A percentile compares a stretch with the other conserved stretches of the same genome.
Conservation (phyloP, 2,888 invertebrate species). For the Rhingia campestris region DNA sequence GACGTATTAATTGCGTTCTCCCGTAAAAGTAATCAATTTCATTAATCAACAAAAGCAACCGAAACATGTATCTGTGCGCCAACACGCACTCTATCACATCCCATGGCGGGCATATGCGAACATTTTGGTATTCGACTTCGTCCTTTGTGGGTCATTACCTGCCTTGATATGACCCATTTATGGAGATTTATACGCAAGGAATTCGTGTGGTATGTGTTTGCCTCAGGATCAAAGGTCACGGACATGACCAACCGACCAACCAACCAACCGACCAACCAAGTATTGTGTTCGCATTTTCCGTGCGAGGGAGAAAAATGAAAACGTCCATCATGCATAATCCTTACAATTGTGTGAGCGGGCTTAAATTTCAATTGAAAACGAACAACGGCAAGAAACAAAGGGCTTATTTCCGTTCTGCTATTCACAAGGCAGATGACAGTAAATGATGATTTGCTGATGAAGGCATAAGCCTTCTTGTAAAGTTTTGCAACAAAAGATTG, state of each 20-base stretch:
- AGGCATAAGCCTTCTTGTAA: slow-evolving; percentile 9
- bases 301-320: slow-evolving; percentile 53
- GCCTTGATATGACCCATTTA: slow-evolving; percentile 54
- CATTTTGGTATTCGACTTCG: slow-evolving; percentile 45
- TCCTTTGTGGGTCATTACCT: slow-evolving; percentile 63
- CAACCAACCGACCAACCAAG: too few species aligned
- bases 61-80: background rate
- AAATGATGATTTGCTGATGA: slow-evolving; percentile 56
- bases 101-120: background rate
- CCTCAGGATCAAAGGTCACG: slow-evolving; percentile 44
- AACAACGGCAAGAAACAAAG: background rate
- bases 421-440: slow-evolving; percentile 26
- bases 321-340: slow-evolving; percentile 58
- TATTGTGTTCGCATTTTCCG: background rate
- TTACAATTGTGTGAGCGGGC: slow-evolving; percentile 7
- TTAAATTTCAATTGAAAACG: slow-evolving; percentile 53
- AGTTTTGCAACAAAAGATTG: slow-evolving; percentile 26
- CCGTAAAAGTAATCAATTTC: slow-evolving; percentile 61
- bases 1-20: slow-evolving; percentile 47
- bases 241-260: background rate
- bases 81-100: background rate
- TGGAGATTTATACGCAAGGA: background rate
- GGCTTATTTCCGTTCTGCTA: slow-evolving; percentile 7
- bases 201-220: background rate
- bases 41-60: slow-evolving; percentile 60